These are phyloP conservation scores for Drosophila eugracilis DNA, from an alignment of 1,140 invertebrate genomes.

Conservation along the genomic window DNA sequence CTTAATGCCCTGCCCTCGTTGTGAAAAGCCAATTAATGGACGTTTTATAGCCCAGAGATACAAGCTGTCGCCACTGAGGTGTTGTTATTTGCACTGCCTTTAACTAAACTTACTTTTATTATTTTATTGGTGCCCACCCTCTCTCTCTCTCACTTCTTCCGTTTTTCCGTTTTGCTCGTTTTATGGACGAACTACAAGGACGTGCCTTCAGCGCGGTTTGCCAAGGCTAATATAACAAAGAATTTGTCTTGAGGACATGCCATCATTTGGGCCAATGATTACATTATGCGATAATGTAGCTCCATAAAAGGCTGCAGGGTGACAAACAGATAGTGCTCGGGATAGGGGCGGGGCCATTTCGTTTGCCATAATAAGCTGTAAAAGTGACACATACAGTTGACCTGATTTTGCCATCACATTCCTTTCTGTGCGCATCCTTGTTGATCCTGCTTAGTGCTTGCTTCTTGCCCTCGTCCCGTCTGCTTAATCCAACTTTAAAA, in stretches of 20 bases:
- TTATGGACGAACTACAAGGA: conserved; percentile 43
- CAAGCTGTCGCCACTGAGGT: conserved; percentile 39
- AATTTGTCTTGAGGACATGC: conserved; percentile 82
- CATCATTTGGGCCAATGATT: conserved; percentile 81
- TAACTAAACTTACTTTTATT: conserved; percentile 79
- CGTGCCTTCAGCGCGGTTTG: conserved; percentile 41
- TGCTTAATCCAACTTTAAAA: conserved; percentile 82
- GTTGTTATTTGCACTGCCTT: conserved; percentile 74
- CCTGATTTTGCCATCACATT: conserved; percentile 73
- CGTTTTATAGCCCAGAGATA: conserved; percentile 35
- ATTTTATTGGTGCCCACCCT: conserved; percentile 70
- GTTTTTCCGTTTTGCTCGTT: conserved; percentile 24
- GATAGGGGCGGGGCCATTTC: conserved; percentile 34
- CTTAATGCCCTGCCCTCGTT: not conserved
- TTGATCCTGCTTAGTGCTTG: conserved; percentile 14
- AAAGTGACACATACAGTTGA: conserved; percentile 80
- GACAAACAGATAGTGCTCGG: conserved; percentile 40
- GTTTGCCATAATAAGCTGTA: conserved; percentile 79
- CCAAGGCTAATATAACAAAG: conserved; percentile 71
- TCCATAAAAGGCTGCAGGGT: conserved; percentile 67
- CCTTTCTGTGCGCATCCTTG: conserved; percentile 36
- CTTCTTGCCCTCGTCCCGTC: conserved; percentile 29
- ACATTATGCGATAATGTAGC: conserved; percentile 83
- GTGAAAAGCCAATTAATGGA: conserved; percentile 35
- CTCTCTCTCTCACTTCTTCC: too few relatives aligned